Percentiles rank a stretch among this genome's conserved stretches.
phyloP scores from a whole-genome alignment of 2,888 invertebrate species.

The Molanna angustata region DNA sequence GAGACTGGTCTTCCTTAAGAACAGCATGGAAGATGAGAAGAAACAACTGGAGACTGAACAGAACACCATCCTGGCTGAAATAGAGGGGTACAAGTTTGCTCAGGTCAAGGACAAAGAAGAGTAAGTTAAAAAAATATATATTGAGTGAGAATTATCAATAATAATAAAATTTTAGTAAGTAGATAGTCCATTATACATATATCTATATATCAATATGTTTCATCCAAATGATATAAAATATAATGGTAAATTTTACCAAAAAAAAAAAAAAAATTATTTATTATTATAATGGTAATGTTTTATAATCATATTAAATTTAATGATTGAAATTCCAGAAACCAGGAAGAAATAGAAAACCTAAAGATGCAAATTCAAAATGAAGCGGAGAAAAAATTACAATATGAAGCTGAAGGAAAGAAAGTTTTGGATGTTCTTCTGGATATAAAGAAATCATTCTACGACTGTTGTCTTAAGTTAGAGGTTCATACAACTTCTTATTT shows the following conservation, averaged over 20 bases:
- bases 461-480: constrained; percentile 48
- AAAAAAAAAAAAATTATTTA: no score
- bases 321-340: constrained; percentile 57
- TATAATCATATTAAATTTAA: no score
- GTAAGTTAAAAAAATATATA: constrained; percentile 49
- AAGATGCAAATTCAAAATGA: constrained; percentile 59
- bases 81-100: constrained; percentile 75
- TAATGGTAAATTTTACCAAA: no score
- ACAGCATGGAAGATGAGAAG: constrained; percentile 73
- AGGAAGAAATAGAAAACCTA: constrained; percentile 65
- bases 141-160: no score
- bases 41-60: constrained; percentile 64
- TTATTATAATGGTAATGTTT: no score
- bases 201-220: no score
- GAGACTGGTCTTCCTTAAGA: constrained; percentile 66
- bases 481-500: constrained; percentile 36
- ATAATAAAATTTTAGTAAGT: no score
- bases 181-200: no score
- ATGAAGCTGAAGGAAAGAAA: constrained; percentile 44
- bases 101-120: constrained; percentile 78
- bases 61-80: constrained; percentile 62
- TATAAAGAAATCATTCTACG: constrained; percentile 49
- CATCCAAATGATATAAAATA: no score
- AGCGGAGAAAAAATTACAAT: constrained; percentile 39
- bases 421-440: constrained; percentile 46